Conservation (phyloP, 30 jellyfish, hydroid and myxozoan species). For the Phacellophora camtschatica region DNA sequence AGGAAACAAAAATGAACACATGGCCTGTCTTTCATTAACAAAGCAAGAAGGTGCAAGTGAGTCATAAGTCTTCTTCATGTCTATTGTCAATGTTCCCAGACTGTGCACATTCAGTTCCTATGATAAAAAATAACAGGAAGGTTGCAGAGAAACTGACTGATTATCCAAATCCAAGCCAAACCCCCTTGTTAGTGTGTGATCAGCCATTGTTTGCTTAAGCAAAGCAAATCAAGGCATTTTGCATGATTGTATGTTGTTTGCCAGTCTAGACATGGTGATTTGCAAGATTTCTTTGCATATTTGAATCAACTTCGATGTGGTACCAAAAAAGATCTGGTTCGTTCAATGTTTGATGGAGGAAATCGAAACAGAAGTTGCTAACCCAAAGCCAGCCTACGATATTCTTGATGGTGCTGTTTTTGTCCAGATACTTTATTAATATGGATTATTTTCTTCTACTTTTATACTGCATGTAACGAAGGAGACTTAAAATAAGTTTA, state of each 20-base stretch:
- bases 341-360: constrained; percentile 12
- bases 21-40: constrained; percentile 30
- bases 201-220: constrained; percentile 47
- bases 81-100: constrained; percentile 34
- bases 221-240: constrained; percentile 4
- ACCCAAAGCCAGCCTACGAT: background rate
- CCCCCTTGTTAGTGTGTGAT: constrained; percentile 26
- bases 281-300: background rate
- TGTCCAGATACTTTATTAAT: constrained; percentile 9
- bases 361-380: background rate
- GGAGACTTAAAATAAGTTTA: too few relatives aligned
- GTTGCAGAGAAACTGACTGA: constrained; percentile 8
- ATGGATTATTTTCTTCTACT: background rate
- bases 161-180: constrained; percentile 26
- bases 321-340: constrained; percentile 3
- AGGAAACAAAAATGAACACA: constrained; percentile 6
- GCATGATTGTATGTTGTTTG: constrained; percentile 9
- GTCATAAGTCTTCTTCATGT: background rate
- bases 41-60: background rate
- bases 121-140: background rate
- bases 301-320: constrained; percentile 11
- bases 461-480: background rate
- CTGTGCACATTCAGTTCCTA: constrained; percentile 33
- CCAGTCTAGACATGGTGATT: constrained; percentile 13
- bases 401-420: constrained; percentile 31